phyloP scores from a whole-genome alignment of 2,888 invertebrate species.

The Gari tellinella region DNA sequence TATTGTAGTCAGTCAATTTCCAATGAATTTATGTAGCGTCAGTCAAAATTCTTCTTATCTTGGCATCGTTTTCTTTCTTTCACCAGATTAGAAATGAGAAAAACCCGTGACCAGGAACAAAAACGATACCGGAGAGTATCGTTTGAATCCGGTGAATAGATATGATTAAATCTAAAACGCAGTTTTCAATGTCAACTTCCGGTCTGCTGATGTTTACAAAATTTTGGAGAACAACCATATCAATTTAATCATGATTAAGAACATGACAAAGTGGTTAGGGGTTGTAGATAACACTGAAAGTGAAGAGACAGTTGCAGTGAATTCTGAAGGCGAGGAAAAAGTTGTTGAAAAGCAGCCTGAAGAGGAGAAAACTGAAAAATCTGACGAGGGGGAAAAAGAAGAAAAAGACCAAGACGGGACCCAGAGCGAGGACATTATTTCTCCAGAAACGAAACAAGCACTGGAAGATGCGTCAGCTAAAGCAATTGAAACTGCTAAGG shows the following conservation, averaged over 20 bases:
- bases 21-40: too few relatives aligned
- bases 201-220: constrained; percentile 59
- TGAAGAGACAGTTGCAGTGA: constrained; percentile 53
- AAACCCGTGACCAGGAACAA: too few relatives aligned
- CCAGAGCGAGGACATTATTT: constrained; percentile 66
- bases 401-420: constrained; percentile 48
- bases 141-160: not conserved
- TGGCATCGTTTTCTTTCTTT: too few relatives aligned
- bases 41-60: too few relatives aligned
- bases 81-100: too few relatives aligned
- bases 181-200: constrained; percentile 49
- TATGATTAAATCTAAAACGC: not conserved
- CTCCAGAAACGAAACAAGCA: constrained; percentile 68
- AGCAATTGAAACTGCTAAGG: constrained; percentile 81
- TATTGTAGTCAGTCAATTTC: too few relatives aligned
- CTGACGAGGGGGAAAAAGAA: constrained; percentile 37
- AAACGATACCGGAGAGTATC: not conserved
- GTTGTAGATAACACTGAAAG: constrained; percentile 69
- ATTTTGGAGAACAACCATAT: not conserved
- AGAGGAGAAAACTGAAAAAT: constrained; percentile 41
- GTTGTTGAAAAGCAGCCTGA: constrained; percentile 32
- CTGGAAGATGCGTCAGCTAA: constrained; percentile 82
- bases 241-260: constrained; percentile 71
- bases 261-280: constrained; percentile 78
- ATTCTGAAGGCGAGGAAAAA: constrained; percentile 50